These are phyloP conservation scores for Urosaurus nigricauda DNA, from an alignment of 2,797 vertebrate genomes.

Conservation along the genomic window DNA sequence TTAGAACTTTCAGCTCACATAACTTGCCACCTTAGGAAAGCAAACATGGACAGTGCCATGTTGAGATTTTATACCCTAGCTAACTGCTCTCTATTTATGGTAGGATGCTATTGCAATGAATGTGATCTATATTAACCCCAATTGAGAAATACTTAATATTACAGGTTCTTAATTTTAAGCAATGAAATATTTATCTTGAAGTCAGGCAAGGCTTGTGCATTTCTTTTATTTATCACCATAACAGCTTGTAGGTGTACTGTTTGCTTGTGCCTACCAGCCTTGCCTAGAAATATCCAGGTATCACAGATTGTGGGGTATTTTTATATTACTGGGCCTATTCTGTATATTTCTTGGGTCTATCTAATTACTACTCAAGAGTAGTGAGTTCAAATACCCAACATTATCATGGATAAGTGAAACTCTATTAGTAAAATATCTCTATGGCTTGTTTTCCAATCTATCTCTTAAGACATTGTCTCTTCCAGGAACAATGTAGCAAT, in stretches of 20 bases:
- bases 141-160: neutral
- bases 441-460: neutral
- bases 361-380: neutral
- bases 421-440: neutral
- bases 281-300: neutral
- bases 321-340: too few relatives aligned
- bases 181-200: neutral
- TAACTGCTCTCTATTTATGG: neutral
- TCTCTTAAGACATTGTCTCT: neutral
- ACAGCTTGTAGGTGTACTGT: neutral
- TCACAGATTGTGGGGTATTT: neutral
- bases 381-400: neutral
- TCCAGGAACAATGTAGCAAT: neutral
- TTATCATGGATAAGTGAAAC: neutral
- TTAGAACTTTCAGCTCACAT: neutral
- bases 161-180: neutral
- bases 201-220: neutral
- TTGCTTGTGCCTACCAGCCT: neutral
- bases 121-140: neutral
- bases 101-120: neutral
- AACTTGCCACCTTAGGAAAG: neutral
- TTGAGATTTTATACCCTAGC: neutral
- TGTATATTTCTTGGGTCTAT: neutral
- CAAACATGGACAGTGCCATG: neutral
- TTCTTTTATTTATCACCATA: neutral